Percentiles rank a stretch among this genome's conserved stretches.
Conservation (phyloP, 2,797 vertebrate genomes). For the Chaetophractus vellerosus region DNA sequence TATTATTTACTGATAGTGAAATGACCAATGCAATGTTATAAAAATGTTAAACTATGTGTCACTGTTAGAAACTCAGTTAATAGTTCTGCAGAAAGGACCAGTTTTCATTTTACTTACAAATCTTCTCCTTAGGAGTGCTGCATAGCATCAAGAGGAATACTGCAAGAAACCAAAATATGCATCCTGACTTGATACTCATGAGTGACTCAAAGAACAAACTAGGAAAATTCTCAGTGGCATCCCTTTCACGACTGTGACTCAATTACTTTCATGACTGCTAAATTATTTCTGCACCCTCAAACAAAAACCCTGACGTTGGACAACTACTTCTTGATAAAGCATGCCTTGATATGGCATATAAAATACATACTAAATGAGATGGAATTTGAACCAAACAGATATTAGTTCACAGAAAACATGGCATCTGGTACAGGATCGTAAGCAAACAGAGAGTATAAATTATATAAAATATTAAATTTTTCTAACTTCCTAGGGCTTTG, state of each 20-base stretch:
- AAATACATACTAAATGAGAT: slow-evolving; percentile 58
- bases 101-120: not conserved
- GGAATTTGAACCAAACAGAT: slow-evolving; percentile 64
- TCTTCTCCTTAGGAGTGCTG: not conserved
- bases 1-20: not conserved
- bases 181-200: not conserved
- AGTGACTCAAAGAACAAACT: not conserved
- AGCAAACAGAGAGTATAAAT: slow-evolving; percentile 66
- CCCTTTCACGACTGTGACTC: not conserved
- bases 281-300: not conserved
- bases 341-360: not conserved
- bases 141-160: not conserved
- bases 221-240: not conserved
- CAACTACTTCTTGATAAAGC: slow-evolving; percentile 34
- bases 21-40: not conserved
- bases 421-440: slow-evolving; percentile 56
- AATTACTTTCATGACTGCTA: not conserved
- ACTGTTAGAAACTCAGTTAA: not conserved
- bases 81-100: not conserved
- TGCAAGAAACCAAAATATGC: not conserved
- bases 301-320: not conserved
- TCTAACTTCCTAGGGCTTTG: slow-evolving; percentile 64
- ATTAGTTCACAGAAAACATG: slow-evolving; percentile 69
- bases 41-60: not conserved
- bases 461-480: slow-evolving; percentile 66